phyloP scores from a whole-genome alignment of 2,113 vertebrate species.

The Sprattus sprattus region DNA sequence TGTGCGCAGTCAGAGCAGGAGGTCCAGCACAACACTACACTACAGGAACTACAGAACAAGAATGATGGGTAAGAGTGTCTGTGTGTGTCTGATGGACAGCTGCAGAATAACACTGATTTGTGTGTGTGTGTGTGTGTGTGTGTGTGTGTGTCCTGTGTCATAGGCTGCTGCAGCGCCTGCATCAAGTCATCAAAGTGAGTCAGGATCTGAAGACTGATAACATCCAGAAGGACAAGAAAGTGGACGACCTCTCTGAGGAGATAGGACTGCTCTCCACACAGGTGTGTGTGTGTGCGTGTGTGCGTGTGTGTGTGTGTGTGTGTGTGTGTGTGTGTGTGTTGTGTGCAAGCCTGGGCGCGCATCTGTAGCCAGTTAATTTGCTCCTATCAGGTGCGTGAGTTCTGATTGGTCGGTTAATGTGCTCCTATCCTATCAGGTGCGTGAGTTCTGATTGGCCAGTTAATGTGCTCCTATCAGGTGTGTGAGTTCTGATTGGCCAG shows the following conservation, averaged over 20 bases:
- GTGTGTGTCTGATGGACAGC: background rate
- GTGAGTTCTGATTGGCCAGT: background rate
- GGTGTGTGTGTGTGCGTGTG: conserved; percentile 50
- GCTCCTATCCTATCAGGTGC: too few relatives aligned
- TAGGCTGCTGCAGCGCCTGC: conserved; percentile 78
- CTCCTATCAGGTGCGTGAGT: too few relatives aligned
- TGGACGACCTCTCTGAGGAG: conserved; percentile 81
- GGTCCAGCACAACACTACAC: too few relatives aligned
- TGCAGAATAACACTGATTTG: background rate
- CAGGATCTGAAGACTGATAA: conserved; percentile 81
- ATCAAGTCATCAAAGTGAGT: conserved; percentile 79
- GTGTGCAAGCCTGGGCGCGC: background rate
- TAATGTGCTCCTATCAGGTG: background rate
- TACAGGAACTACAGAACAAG: too few relatives aligned
- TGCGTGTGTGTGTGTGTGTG: background rate
- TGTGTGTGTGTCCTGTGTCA: background rate
- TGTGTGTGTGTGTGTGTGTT: background rate
- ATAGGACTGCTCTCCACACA: conserved; percentile 84
- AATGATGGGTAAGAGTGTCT: background rate
- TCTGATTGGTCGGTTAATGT: too few relatives aligned
- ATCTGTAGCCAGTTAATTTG: too few relatives aligned
- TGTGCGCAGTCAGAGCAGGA: too few relatives aligned
- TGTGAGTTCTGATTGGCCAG: too few relatives aligned
- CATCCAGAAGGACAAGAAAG: conserved; percentile 83
- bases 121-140: background rate